Conservation (phyloP, 2,113 vertebrate species). For the Colaptes auratus region DNA sequence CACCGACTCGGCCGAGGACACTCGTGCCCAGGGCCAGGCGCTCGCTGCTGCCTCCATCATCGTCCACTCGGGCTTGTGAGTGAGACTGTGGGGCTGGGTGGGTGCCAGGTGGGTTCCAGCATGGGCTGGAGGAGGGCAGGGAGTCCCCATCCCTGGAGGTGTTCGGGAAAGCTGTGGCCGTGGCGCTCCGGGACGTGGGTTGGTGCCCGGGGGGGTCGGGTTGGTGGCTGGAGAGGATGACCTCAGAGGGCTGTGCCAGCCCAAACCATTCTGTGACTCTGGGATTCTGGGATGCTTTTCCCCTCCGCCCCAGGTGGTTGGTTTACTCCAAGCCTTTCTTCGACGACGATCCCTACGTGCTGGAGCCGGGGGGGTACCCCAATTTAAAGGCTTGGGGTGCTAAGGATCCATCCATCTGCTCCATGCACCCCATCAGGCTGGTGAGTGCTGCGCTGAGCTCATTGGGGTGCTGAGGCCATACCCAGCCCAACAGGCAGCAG, state of each 20-base stretch:
- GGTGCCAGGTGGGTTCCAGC: neutral
- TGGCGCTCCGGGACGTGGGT: too few species aligned
- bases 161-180: too few species aligned
- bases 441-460: slow-evolving; percentile 69
- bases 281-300: neutral
- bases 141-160: too few species aligned
- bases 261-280: too few species aligned
- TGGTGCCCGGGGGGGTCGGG: too few species aligned
- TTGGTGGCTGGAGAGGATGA: too few species aligned
- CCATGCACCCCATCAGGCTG: slow-evolving; percentile 89
- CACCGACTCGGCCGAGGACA: slow-evolving; percentile 83
- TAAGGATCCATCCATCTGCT: slow-evolving; percentile 83
- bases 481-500: neutral
- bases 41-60: slow-evolving; percentile 87
- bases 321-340: slow-evolving; percentile 91
- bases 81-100: neutral
- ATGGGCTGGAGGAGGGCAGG: accelerated
- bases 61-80: slow-evolving; percentile 93
- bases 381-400: slow-evolving; percentile 88
- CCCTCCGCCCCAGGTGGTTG: slow-evolving; percentile 82
- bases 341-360: slow-evolving; percentile 83
- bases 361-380: slow-evolving; percentile 90
- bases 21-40: slow-evolving; percentile 78
- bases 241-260: too few species aligned
- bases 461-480: accelerated